Conservation (phyloP, 2,888 invertebrate genomes). For the Gastrophysa polygoni region DNA sequence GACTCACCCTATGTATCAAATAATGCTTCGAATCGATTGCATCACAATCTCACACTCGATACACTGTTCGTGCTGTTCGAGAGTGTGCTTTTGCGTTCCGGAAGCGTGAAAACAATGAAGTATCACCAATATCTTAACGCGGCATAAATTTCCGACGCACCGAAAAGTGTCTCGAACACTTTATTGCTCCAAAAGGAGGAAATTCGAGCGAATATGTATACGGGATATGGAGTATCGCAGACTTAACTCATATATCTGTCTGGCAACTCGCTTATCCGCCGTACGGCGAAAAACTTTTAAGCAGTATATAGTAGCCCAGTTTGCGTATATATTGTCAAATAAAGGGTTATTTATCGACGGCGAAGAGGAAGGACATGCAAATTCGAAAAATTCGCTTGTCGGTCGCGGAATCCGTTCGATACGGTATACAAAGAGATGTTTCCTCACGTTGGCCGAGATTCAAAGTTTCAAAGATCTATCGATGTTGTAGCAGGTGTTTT, state of each 20-base stretch:
- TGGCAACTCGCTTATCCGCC: conserved; percentile 43
- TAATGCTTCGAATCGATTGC: too few relatives aligned
- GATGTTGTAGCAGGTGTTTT: too few relatives aligned
- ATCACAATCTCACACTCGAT: too few relatives aligned
- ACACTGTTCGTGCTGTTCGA: too few relatives aligned
- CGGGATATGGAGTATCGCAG: conserved; percentile 43
- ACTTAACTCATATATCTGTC: conserved; percentile 50
- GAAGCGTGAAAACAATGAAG: conserved; percentile 22
- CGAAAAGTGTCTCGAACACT: conserved; percentile 44
- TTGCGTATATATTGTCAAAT: conserved; percentile 44
- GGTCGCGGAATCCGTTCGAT: conserved; percentile 25
- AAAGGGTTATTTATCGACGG: conserved; percentile 41
- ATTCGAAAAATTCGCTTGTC: conserved; percentile 37
- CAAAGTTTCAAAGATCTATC: too few relatives aligned
- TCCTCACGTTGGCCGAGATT: too few relatives aligned
- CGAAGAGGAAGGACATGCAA: conserved; percentile 39
- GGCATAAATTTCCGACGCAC: conserved; percentile 42
- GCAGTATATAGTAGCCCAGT: conserved; percentile 44
- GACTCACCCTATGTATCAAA: too few relatives aligned
- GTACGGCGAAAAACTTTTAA: conserved; percentile 44
- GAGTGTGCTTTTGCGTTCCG: background rate
- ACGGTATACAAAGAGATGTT: conserved; percentile 10
- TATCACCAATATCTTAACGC: conserved; percentile 40
- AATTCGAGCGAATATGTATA: conserved; percentile 41
- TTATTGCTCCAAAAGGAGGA: conserved; percentile 43